phyloP scores from a whole-genome alignment of 2,888 invertebrate genomes.

The Tricholauxania praeusta region DNA sequence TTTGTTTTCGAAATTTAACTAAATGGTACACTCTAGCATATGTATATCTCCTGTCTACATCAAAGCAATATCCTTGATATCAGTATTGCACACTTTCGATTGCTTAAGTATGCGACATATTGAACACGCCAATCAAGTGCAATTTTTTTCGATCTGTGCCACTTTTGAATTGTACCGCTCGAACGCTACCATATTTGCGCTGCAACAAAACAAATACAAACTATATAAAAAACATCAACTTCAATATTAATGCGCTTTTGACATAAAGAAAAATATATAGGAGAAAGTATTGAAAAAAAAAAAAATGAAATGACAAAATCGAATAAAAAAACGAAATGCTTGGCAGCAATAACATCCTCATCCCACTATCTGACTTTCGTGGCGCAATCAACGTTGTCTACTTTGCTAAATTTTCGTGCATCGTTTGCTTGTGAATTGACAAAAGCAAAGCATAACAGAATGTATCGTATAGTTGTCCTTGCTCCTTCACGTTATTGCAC shows the following conservation, averaged over 20 bases:
- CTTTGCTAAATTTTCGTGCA: slow-evolving; percentile 9
- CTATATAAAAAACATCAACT: too few relatives aligned
- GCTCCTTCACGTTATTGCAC: slow-evolving; percentile 1
- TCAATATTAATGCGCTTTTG: not conserved
- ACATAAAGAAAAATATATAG: not conserved
- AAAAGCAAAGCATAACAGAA: not conserved
- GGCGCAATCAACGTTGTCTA: slow-evolving; percentile 4
- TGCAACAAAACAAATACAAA: too few relatives aligned
- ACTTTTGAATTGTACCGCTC: not conserved
- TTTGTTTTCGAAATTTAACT: too few relatives aligned
- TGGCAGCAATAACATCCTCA: not conserved
- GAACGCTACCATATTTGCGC: not conserved
- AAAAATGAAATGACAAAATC: not conserved
- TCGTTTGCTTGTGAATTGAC: not conserved
- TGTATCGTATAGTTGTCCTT: not conserved
- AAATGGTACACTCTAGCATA: not conserved
- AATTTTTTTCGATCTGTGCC: not conserved
- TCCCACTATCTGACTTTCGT: not conserved
- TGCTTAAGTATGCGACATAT: not conserved
- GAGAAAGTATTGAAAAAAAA: not conserved
- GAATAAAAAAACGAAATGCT: not conserved
- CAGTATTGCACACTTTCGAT: slow-evolving; percentile 1
- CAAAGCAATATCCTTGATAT: not conserved
- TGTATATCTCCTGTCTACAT: not conserved
- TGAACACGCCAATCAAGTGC: slow-evolving; percentile 8